Evolutionary conservation across 2,113 vertebrate genomes (phyloP), one percentile per base, ranked within the genome.

Genomic region (Macaca mulatta): DNA sequence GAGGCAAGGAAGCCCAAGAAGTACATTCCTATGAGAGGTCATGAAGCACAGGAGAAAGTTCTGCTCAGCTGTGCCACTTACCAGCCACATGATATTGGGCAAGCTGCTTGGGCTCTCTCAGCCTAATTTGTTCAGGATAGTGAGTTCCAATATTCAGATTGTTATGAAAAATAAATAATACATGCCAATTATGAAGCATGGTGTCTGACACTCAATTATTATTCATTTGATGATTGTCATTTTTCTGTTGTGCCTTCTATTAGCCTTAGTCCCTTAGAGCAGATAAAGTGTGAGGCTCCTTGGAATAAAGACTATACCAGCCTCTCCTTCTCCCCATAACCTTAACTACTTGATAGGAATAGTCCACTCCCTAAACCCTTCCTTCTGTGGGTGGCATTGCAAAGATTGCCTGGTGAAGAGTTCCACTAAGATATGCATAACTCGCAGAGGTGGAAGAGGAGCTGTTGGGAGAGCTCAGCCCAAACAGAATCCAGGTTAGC

Each of bases 61-160:
- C 20, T 69, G 75, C 50, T 80, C 32, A 64, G 13, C 14, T 32
- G 2, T 18, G 20, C 13, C 38, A 32, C 16, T 84, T 22, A 81
- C 2, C 30, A 43, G 38, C 40, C 23, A 11, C 4, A 16, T 5
- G 48, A 50, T 18, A 10, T 1, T 13, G 14, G 5, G 13, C 4
- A 35, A 27, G 18, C 38, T 30, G 0, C 22, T 88, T 27, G 2
- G 59, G n/a, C 25, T 61, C 32, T 57, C 92, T 43, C 7, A 89
- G 59, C 25, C 18, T 57, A 72, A 40, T 52, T 81, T 61, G 59
- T 55, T 43, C 45, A 70, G 22, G 12, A n/a, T 27, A 40, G 13
- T 67, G 43, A 82, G 13, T 43, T n/a, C 52, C 55, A 30, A 20
- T 13, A 2, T 2, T 25, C 55, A 25, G 13, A 67, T 40, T 25